Evolutionary conservation across 2,113 vertebrate genomes (phyloP), one percentile per base, ranked within the genome.

Genomic region (Siphamia tubifer): DNA sequence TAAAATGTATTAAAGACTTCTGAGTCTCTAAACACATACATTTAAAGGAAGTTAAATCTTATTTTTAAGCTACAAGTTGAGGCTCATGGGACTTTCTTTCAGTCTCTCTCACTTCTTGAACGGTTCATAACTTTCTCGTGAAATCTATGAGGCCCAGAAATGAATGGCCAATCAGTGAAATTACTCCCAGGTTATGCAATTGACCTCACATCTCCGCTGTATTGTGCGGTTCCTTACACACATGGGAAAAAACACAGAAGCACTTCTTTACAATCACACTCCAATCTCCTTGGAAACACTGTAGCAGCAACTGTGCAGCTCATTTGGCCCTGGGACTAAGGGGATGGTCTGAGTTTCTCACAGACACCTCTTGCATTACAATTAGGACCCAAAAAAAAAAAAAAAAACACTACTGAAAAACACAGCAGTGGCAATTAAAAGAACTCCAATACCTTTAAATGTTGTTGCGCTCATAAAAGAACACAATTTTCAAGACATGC

Each of bases 331-430:
- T 0, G 12, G 34, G 16, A 68, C 2, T 51, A 19, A 6, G 12
- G 20, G 61, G 48, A 32, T 19, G 67, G 65, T 55, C 68, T 49
- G 58, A 74, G 79, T 83, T 86, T 86, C 81, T 81, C 81, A 81
- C 73, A 72, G 68, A 90, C 45, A 61, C 32, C 39, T 36, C 17
- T 54, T 34, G 90, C 87, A 91, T 91, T 77, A 89, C 78, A 90
- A 91, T 90, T 66, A 88, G 81, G 42, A n/a, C n/a, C n/a, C n/a
- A n/a, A n/a, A n/a, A n/a, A 35, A 23, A 53, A 69, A 30, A 68
- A 36, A 80, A 72, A 73, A 34, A 24, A 39, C 47, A 69, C 38
- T 31, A 72, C 76, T 75, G 54, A 13, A 71, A 48, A 38, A 62
- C 17, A 63, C 38, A 20, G 32, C 58, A 34, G 35, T 45, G 58